A percentile compares a stretch with the other conserved stretches of the same genome.
Evolutionary conservation across 1,140 invertebrate species (phyloP).

Genomic region (Drosophila insularis): DNA sequence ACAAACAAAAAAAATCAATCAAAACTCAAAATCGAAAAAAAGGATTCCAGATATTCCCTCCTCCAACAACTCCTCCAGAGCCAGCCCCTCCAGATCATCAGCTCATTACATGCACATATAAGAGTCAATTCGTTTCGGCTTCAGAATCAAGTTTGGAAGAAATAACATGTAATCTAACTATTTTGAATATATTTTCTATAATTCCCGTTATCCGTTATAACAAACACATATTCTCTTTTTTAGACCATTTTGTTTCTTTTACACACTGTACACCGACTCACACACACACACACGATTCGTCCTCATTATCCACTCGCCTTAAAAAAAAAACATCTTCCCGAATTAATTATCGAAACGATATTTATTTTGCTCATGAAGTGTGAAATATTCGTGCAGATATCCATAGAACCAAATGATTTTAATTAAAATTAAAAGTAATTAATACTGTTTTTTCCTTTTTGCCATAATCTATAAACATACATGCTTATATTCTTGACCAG

Average conservation of each 20-base stretch:
- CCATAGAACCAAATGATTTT: background rate
- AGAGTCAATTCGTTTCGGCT: constrained; percentile 84
- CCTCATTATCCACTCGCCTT: background rate
- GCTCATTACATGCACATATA: constrained; percentile 83
- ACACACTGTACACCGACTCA: background rate
- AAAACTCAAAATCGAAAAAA: constrained; percentile 57
- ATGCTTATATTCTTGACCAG: too few species aligned
- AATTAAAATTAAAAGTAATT: too few species aligned
- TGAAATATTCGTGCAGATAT: background rate
- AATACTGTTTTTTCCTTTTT: too few species aligned
- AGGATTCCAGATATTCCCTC: constrained; percentile 92
- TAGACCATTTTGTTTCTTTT: constrained; percentile 8
- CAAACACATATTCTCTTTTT: constrained; percentile 8
- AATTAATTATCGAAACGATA: background rate
- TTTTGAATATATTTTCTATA: constrained; percentile 75
- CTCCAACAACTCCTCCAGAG: constrained; percentile 90
- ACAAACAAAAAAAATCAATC: too few species aligned
- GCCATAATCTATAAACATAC: too few species aligned
- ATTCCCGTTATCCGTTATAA: constrained; percentile 17
- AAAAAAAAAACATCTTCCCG: background rate
- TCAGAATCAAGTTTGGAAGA: constrained; percentile 87
- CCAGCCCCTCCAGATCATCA: constrained; percentile 90
- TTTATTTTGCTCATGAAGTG: background rate
- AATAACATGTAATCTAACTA: constrained; percentile 85
- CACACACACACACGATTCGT: background rate